Conservation (phyloP, 2,888 invertebrate genomes). For the Zootermopsis nevadensis region DNA sequence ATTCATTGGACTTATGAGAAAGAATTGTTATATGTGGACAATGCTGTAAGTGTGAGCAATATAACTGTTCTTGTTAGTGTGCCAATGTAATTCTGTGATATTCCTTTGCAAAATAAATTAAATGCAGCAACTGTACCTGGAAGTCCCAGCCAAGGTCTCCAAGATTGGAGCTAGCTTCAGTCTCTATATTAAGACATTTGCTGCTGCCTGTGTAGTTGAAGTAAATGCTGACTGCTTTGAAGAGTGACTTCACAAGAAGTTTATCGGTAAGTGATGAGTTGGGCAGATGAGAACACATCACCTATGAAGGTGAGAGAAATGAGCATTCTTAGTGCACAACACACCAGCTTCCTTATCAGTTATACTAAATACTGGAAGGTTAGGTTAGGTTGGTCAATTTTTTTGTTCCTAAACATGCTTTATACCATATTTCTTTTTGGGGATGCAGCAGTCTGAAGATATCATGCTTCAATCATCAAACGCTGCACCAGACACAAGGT, state of each 20-base stretch:
- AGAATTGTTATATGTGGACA: too few species aligned
- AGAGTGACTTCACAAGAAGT: constrained; percentile 71
- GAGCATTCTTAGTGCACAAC: neutral
- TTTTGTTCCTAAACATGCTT: too few species aligned
- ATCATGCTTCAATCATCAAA: too few species aligned
- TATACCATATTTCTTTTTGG: too few species aligned
- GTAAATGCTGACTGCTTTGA: constrained; percentile 78
- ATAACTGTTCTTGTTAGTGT: too few species aligned
- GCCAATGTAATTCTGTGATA: too few species aligned
- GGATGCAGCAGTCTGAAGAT: too few species aligned
- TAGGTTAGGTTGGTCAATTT: neutral
- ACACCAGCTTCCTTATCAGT: neutral
- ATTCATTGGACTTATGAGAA: too few species aligned
- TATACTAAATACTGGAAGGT: neutral
- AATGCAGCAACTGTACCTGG: constrained; percentile 69
- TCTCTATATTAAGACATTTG: constrained; percentile 74
- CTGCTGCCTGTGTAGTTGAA: constrained; percentile 83
- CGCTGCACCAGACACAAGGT: too few species aligned
- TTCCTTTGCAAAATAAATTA: neutral
- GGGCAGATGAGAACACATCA: constrained; percentile 65
- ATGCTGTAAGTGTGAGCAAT: neutral
- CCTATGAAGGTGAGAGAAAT: constrained; percentile 62
- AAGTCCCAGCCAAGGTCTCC: constrained; percentile 83
- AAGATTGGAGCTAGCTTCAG: constrained; percentile 69
- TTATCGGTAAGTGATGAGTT: constrained; percentile 64